Base-by-base conservation (phyloP, 2,888 invertebrate genomes). In the Drosophila nigricruria region DNA sequence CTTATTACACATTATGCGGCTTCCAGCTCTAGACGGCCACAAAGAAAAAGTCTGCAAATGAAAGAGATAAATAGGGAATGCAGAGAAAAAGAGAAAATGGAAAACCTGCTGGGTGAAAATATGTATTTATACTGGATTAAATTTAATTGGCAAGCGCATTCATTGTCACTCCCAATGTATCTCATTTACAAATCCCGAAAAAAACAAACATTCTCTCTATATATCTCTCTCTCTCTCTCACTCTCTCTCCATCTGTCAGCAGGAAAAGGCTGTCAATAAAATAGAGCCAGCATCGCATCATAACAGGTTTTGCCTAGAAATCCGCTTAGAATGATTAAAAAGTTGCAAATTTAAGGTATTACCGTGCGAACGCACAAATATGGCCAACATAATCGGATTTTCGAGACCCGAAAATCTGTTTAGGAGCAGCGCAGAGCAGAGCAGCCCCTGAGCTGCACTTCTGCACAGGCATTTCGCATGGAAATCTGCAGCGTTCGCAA, bases 261-360 rank as follows among this genome's bases (percentile, higher is more conserved):
- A 38, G 23, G 54, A 61, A 42, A 53, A 58, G 72, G 52, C 50
- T 69, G 52, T 68, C 57, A 50, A 30, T 42, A 53, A 53, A 57
- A 23, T 43, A 47, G 27, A 10, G n/a, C n/a, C 38, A 18, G 50
- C 53, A 70, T 65, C 65, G 69, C 73, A 79, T 82, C 59, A 57
- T 43, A 74, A 88, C 85, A 83, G 83, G 89, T 90, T 81, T 77
- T 59, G 53, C 25, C 27, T 64, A 38, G 59, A 73, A 89, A 90
- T 84, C 89, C 84, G 90, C 79, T 90, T 90, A 89, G 73, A 77
- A 80, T 84, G 89, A 86, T 90, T 90, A 84, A 82, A 89, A 90
- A 89, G 90, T 89, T 88, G 90, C 88, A 76, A 86, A 85, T 79
- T 86, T 81, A 74, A 82, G 60, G 82, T 56, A 82, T 90, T 89